These are phyloP conservation scores for Xiphias gladius DNA, from an alignment of 2,113 vertebrate species.

Conservation along the genomic window DNA sequence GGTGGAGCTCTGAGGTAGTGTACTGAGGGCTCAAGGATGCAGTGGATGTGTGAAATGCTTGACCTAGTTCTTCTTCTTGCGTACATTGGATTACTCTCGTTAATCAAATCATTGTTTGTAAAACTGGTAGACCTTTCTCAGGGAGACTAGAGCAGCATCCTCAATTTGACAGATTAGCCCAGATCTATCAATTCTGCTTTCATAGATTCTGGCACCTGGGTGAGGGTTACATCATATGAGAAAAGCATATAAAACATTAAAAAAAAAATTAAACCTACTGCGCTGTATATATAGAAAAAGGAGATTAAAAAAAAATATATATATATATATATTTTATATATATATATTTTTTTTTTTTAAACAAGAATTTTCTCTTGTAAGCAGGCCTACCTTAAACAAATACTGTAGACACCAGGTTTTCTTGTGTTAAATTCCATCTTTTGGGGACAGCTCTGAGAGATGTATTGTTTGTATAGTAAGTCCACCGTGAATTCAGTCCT, in stretches of 20 bases:
- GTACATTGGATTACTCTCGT: conserved; percentile 15
- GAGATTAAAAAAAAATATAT: background rate
- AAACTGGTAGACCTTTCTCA: conserved; percentile 32
- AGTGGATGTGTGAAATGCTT: conserved; percentile 49
- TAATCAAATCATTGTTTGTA: conserved; percentile 51
- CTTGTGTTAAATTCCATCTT: conserved; percentile 16
- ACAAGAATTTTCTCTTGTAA: conserved; percentile 17
- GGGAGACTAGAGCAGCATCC: conserved; percentile 1
- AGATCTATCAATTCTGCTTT: conserved; percentile 45
- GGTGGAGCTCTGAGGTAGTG: conserved; percentile 65
- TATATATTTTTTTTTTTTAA: too few relatives aligned
- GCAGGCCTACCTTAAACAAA: conserved; percentile 8
- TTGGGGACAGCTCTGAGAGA: conserved; percentile 8
- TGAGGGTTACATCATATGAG: conserved; percentile 43
- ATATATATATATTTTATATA: too few relatives aligned
- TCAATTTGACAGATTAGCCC: conserved; percentile 40
- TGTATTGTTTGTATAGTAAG: conserved; percentile 48
- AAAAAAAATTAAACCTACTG: background rate
- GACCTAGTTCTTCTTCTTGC: conserved; percentile 61
- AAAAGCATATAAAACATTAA: background rate
- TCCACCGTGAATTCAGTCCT: conserved; percentile 12
- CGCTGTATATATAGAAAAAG: conserved; percentile 10
- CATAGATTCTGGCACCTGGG: conserved; percentile 41
- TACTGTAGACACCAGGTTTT: background rate
- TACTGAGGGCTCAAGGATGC: conserved; percentile 11